A percentile compares a stretch with the other conserved stretches of the same genome.
Conservation (phyloP, 2,113 vertebrate species). For the Syngnathus typhle region DNA sequence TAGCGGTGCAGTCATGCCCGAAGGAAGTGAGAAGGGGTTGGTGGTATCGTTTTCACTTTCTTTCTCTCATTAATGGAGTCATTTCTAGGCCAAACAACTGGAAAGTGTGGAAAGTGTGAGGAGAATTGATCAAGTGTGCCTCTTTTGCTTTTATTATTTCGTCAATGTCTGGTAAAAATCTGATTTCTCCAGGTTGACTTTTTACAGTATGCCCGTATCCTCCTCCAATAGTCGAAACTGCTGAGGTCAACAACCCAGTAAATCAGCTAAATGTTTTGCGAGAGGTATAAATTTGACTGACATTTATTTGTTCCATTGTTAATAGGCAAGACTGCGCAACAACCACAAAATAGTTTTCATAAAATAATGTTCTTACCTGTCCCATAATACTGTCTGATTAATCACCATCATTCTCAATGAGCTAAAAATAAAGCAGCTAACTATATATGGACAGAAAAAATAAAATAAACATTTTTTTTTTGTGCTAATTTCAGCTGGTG, state of each 20-base stretch:
- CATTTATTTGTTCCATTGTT: not conserved
- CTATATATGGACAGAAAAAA: not conserved
- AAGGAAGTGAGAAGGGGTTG: constrained; percentile 46
- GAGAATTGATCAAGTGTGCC: not conserved
- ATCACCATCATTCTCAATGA: not conserved
- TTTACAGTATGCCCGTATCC: not conserved
- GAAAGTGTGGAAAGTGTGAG: constrained; percentile 8
- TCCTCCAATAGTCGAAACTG: not conserved
- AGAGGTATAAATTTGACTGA: not conserved
- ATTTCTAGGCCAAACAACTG: constrained; percentile 42
- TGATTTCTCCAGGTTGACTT: not conserved
- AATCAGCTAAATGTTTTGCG: not conserved
- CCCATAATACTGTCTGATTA: not conserved
- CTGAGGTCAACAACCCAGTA: not conserved
- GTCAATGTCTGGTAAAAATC: not conserved
- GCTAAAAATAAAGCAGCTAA: not conserved
- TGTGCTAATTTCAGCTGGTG: no score
- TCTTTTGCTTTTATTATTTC: not conserved
- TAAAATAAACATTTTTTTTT: no score
- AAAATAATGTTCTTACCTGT: not conserved
- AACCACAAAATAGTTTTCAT: not conserved
- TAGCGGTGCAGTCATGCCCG: constrained; percentile 56
- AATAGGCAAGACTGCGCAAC: not conserved
- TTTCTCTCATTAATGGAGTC: constrained; percentile 33
- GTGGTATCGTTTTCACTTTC: constrained; percentile 48